Evolutionary conservation across 1,140 invertebrate genomes (phyloP).

Genomic region (Rhopalosiphum padi): DNA sequence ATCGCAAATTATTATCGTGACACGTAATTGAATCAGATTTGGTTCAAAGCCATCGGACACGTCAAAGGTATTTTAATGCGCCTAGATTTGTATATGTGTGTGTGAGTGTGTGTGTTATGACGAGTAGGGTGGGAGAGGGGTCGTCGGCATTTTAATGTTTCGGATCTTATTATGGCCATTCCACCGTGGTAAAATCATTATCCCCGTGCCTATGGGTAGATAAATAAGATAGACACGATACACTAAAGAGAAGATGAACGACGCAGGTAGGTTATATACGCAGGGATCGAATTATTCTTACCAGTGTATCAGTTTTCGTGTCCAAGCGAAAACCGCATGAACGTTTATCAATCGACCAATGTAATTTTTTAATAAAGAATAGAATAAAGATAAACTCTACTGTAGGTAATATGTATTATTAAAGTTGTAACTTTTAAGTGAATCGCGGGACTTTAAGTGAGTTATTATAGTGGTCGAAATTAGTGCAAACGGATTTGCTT

Average conservation of each 20-base stretch:
- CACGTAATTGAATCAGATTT: slow-evolving; percentile 8
- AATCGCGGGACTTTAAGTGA: not conserved
- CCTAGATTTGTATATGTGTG: not conserved
- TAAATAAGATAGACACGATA: not conserved
- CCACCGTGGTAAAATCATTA: not conserved
- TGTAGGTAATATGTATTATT: not conserved
- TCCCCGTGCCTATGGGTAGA: not conserved
- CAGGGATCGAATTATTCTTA: not conserved
- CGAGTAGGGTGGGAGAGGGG: not conserved
- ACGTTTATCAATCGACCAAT: not conserved
- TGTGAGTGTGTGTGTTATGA: too few species aligned
- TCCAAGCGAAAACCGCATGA: not conserved
- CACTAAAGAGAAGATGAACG: not conserved
- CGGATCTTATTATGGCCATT: not conserved
- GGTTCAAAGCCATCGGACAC: not conserved
- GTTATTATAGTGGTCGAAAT: not conserved
- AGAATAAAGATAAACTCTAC: not conserved
- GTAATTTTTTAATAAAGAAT: not conserved
- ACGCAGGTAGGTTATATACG: not conserved
- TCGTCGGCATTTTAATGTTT: not conserved
- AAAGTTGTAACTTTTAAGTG: not conserved
- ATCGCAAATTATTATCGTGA: slow-evolving; percentile 7
- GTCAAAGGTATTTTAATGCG: not conserved
- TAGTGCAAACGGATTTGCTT: not conserved
- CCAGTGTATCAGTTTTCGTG: not conserved